These are phyloP conservation scores for Diabrotica balteata DNA, from an alignment of 2,888 invertebrate genomes.

Conservation along the genomic window DNA sequence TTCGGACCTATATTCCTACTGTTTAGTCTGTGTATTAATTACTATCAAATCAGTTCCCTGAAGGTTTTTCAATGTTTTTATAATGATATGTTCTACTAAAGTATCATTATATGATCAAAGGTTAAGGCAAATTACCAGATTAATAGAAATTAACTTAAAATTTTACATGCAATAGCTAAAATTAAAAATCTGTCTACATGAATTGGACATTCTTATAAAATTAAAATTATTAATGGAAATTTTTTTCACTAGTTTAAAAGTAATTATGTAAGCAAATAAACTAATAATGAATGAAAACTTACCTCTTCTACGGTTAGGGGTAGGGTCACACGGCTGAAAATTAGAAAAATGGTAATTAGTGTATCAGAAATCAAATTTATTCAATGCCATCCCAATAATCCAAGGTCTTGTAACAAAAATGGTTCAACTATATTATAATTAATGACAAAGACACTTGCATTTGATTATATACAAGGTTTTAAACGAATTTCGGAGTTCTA, in stretches of 20 bases:
- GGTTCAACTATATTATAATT: neutral
- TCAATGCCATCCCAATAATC: conserved; percentile 40
- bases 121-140: conserved; percentile 8
- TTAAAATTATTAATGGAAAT: no score
- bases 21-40: no score
- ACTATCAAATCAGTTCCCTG: no score
- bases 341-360: conserved; percentile 52
- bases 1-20: no score
- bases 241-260: neutral
- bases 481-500: neutral
- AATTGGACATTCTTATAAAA: no score
- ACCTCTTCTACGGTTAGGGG: conserved; percentile 98
- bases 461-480: no score
- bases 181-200: no score
- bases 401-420: conserved; percentile 32
- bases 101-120: conserved; percentile 10
- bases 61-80: no score
- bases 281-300: conserved; percentile 58
- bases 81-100: neutral
- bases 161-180: neutral
- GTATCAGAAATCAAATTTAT: conserved; percentile 37
- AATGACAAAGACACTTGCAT: no score
- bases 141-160: neutral
- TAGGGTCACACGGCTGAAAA: conserved; percentile 91
- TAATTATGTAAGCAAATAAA: conserved; percentile 19